Percentiles rank a stretch among this genome's conserved stretches.
phyloP scores from a whole-genome alignment of 2,113 vertebrate species.

The Irena cyanogastra region DNA sequence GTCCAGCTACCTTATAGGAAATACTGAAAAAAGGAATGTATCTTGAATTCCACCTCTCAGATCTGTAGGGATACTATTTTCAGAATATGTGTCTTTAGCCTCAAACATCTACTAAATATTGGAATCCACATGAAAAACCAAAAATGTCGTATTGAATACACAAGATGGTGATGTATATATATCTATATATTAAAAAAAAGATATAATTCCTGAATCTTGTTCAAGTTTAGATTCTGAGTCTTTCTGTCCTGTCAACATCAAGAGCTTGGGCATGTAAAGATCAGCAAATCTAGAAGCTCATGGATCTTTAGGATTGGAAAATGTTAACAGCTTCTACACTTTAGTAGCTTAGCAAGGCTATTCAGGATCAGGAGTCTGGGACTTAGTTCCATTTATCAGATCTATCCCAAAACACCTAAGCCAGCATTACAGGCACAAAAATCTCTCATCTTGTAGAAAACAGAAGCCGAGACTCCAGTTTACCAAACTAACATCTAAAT shows the following conservation, averaged over 20 bases:
- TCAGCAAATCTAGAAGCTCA: neutral
- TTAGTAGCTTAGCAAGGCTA: neutral
- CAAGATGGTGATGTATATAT: neutral
- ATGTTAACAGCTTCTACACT: neutral
- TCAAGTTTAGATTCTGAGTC: neutral
- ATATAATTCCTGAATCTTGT: neutral
- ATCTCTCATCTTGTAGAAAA: neutral
- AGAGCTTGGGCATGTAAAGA: neutral
- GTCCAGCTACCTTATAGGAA: neutral
- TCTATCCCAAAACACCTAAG: neutral
- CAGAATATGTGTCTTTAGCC: neutral
- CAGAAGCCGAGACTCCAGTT: neutral
- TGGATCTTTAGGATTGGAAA: neutral
- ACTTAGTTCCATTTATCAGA: neutral
- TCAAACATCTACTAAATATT: neutral
- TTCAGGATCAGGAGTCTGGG: neutral
- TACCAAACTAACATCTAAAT: neutral
- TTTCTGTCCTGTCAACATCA: neutral
- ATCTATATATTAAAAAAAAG: neutral
- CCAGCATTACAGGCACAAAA: neutral
- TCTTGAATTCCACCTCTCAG: neutral
- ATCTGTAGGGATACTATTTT: neutral
- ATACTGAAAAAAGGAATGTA: neutral
- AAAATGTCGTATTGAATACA: neutral
- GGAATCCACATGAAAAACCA: neutral